Percentiles rank a stretch among this genome's conserved stretches.
These are phyloP conservation scores for Oscheius sp. DNA, from an alignment of 2,888 invertebrate species.

Conservation along the genomic window DNA sequence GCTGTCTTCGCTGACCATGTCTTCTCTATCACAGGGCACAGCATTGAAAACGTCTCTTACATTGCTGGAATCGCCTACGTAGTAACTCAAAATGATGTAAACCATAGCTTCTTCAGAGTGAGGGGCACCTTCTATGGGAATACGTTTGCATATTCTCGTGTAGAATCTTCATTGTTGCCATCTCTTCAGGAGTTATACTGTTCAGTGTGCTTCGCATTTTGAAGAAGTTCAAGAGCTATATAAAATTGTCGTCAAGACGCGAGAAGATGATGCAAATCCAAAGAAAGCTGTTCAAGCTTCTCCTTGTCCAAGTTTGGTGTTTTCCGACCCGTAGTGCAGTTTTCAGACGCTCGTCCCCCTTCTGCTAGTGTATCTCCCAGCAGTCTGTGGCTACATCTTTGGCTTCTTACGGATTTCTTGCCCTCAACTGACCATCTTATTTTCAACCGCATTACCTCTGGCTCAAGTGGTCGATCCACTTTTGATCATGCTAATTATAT, in stretches of 20 bases:
- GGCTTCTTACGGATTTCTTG: not conserved
- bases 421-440: not conserved
- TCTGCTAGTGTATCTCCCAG: not conserved
- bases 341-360: slow-evolving; percentile 5
- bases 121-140: not conserved
- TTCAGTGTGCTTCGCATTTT: not conserved
- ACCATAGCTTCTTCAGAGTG: not conserved
- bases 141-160: slow-evolving; percentile 7
- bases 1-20: not conserved
- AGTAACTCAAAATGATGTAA: not conserved
- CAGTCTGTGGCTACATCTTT: slow-evolving; percentile 12
- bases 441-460: slow-evolving; percentile 2
- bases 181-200: not conserved
- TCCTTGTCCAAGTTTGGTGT: not conserved
- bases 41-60: not conserved
- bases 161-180: not conserved
- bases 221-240: slow-evolving; percentile 4
- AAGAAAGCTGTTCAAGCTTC: not conserved
- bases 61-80: slow-evolving; percentile 11
- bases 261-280: not conserved
- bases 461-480: slow-evolving; percentile 20
- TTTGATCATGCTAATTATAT: slow-evolving; percentile 2
- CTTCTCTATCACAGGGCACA: not conserved
- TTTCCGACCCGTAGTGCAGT: not conserved
- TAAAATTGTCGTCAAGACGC: not conserved